Evolutionary conservation across 2,113 vertebrate species (phyloP).

Genomic region (Anser cygnoides): DNA sequence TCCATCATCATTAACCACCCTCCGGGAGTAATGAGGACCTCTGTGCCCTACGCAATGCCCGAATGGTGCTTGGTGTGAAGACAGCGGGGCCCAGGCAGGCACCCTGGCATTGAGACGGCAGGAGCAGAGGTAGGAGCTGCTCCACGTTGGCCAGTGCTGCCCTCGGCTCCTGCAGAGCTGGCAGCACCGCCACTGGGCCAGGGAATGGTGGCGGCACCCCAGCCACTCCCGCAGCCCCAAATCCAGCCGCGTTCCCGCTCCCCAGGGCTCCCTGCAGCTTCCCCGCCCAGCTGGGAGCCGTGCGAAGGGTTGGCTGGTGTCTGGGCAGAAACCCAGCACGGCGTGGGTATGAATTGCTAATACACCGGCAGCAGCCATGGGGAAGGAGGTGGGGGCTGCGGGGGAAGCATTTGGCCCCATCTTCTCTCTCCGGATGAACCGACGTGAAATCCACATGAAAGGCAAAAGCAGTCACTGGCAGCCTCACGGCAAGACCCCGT

Average conservation of each 20-base stretch:
- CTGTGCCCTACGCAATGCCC: not conserved
- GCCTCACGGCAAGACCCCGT: not conserved
- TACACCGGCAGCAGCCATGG: not conserved
- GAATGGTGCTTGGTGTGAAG: not conserved
- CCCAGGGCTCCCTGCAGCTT: not conserved
- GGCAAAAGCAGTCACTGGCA: not conserved
- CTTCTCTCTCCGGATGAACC: not conserved
- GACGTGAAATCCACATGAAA: not conserved
- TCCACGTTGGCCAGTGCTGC: rapidly evolving
- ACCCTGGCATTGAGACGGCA: rapidly evolving
- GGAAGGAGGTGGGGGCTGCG: not conserved
- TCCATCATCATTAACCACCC: rapidly evolving
- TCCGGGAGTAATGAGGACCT: not conserved
- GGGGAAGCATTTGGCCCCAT: rapidly evolving
- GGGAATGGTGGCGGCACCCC: not conserved
- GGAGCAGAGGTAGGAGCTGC: rapidly evolving
- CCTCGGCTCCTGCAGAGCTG: rapidly evolving
- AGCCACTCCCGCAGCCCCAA: not conserved
- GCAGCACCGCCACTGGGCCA: not conserved
- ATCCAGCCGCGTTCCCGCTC: not conserved
- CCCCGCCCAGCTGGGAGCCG: not conserved
- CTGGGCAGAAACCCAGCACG: rapidly evolving
- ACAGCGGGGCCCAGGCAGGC: no score
- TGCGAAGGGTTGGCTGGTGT: no score
- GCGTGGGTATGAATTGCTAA: rapidly evolving